Percentiles rank a stretch among this genome's conserved stretches.
Conservation (phyloP, 2,113 vertebrate species). For the Clarias batrachus region DNA sequence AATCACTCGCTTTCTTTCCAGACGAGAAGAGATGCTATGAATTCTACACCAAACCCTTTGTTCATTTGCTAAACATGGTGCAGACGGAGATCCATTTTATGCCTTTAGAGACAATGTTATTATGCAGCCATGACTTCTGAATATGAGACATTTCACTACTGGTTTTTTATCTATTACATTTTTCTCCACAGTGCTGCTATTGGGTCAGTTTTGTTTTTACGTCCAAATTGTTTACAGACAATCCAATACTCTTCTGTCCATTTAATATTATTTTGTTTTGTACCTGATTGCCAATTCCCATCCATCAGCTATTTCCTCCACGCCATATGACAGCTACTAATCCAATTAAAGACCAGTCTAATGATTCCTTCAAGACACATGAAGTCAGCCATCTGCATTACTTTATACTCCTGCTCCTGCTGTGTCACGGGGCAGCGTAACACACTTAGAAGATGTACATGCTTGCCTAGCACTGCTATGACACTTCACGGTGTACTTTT, state of each 20-base stretch:
- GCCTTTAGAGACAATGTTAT: background rate
- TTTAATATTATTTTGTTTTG: background rate
- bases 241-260: background rate
- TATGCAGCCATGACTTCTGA: background rate
- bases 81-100: background rate
- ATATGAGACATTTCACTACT: background rate
- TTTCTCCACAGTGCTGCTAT: conserved; percentile 11
- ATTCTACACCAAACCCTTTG: background rate
- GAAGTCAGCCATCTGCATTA: background rate
- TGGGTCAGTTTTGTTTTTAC: background rate
- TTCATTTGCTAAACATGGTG: background rate
- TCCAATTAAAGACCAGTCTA: background rate
- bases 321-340: background rate
- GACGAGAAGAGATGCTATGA: background rate
- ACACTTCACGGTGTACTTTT: too few species aligned
- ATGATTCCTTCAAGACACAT: background rate
- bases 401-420: background rate
- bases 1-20: background rate
- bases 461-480: too few species aligned
- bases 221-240: background rate
- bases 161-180: background rate
- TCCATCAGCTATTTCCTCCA: background rate
- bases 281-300: background rate
- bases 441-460: background rate
- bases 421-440: background rate